Conservation (phyloP, 2,113 vertebrate genomes). For the Mastomys coucha region DNA sequence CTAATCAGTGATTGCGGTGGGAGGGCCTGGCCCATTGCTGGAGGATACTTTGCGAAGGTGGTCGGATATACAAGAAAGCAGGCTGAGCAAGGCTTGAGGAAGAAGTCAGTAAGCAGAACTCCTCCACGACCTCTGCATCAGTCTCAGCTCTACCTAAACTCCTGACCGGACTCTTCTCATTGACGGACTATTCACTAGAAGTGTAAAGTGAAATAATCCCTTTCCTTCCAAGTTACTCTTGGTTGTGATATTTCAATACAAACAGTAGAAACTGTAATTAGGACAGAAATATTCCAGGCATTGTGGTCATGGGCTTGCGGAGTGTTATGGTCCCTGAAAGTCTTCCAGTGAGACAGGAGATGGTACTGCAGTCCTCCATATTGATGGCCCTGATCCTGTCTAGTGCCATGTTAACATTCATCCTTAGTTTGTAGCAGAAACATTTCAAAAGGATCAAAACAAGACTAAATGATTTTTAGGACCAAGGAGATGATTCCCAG, state of each 20-base stretch:
- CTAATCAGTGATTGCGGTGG: not conserved
- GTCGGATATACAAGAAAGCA: not conserved
- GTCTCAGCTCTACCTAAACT: not conserved
- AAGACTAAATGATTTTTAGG: not conserved
- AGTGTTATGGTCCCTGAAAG: not conserved
- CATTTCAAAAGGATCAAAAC: not conserved
- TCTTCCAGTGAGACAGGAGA: not conserved
- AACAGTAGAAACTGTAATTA: not conserved
- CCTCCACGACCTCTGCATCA: not conserved
- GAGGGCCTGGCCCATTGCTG: not conserved
- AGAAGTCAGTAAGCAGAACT: not conserved
- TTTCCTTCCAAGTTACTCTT: not conserved
- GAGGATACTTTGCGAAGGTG: not conserved
- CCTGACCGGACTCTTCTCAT: not conserved
- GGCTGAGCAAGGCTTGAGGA: too few species aligned
- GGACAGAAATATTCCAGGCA: not conserved
- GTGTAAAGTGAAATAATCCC: not conserved
- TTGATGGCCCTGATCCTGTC: not conserved
- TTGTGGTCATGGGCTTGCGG: too few species aligned
- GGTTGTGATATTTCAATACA: not conserved
- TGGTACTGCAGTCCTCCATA: not conserved
- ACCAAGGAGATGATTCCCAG: not conserved
- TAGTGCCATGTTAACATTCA: not conserved
- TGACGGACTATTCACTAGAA: not conserved
- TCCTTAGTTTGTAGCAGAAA: not conserved